Conservation (phyloP, 2,797 vertebrate genomes). For the Helarctos malayanus region DNA sequence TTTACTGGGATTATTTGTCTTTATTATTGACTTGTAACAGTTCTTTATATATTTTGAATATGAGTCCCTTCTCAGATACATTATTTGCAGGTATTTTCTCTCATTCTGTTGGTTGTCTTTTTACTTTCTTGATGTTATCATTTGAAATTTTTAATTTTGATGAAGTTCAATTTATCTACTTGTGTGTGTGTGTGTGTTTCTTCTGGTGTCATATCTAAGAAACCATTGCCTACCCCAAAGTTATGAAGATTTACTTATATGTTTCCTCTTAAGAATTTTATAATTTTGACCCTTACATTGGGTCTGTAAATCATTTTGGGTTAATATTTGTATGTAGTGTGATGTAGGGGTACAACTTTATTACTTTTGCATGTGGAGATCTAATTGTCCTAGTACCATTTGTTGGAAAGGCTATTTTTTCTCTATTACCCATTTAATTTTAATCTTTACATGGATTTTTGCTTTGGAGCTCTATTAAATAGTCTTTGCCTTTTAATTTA, state of each 20-base stretch:
- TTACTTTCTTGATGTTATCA: not conserved
- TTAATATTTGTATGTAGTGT: not conserved
- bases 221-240: not conserved
- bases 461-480: not conserved
- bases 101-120: not conserved
- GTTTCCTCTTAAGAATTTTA: conserved; percentile 8
- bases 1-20: not conserved
- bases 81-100: conserved; percentile 42
- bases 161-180: not conserved
- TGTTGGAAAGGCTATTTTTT: not conserved
- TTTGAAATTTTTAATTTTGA: conserved; percentile 22
- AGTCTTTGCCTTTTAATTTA: conserved; percentile 42
- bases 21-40: not conserved
- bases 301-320: not conserved
- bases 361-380: not conserved
- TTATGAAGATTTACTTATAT: not conserved
- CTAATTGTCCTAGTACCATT: not conserved
- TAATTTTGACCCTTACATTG: not conserved
- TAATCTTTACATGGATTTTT: not conserved
- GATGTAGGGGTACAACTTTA: not conserved
- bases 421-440: not conserved
- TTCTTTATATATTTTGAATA: not conserved
- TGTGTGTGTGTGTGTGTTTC: not conserved
- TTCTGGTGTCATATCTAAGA: not conserved
- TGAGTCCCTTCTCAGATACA: not conserved